These are phyloP conservation scores for Eilema depressum DNA, from an alignment of 2,888 invertebrate genomes.

Conservation along the genomic window DNA sequence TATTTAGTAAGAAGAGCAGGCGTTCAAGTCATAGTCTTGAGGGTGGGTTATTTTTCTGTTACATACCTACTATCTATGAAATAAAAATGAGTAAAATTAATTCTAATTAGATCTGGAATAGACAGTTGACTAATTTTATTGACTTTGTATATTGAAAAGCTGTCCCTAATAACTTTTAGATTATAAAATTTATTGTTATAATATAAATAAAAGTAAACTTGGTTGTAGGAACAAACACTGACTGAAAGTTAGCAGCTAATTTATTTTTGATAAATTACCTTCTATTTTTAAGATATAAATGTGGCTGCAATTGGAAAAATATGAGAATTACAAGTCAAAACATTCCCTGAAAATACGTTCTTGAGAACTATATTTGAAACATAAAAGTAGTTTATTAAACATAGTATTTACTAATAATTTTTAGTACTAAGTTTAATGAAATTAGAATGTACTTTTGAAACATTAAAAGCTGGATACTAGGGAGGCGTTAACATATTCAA, in stretches of 20 bases:
- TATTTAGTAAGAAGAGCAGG: background rate
- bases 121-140: background rate
- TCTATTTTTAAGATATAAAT: background rate
- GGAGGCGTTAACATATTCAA: conserved; percentile 1
- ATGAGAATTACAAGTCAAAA: background rate
- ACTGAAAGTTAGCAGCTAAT: background rate
- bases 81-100: background rate
- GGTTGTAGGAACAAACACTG: background rate
- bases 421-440: background rate
- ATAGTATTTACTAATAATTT: background rate
- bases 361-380: background rate
- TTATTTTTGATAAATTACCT: background rate
- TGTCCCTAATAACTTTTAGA: no score
- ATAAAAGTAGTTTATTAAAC: background rate
- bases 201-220: background rate
- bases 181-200: background rate
- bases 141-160: background rate
- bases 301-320: background rate
- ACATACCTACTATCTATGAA: background rate
- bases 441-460: background rate
- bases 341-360: background rate
- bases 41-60: background rate
- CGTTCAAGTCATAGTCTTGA: background rate
- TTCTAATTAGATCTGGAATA: background rate
- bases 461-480: background rate